Percentiles rank a stretch among this genome's conserved stretches.
Evolutionary conservation across 2,113 vertebrate species (phyloP).

Genomic region (Corythaixoides concolor): DNA sequence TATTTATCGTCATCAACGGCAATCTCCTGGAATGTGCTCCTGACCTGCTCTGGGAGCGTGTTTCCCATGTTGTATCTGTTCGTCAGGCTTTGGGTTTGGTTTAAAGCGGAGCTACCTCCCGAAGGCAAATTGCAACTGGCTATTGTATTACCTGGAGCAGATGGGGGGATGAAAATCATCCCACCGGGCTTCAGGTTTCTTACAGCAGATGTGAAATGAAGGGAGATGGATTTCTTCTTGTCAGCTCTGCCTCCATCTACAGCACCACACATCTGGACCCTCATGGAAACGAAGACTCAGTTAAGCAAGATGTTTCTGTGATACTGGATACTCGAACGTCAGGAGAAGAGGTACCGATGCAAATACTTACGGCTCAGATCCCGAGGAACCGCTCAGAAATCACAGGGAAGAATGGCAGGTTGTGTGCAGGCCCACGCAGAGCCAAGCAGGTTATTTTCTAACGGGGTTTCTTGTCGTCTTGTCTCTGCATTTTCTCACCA

Average conservation of each 20-base stretch:
- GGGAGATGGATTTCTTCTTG: neutral
- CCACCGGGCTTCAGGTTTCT: neutral
- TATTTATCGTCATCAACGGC: neutral
- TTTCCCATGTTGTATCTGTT: neutral
- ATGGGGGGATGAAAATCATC: neutral
- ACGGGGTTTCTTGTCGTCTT: neutral
- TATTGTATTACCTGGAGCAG: conserved; percentile 32
- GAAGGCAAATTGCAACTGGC: neutral
- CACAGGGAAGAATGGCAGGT: neutral
- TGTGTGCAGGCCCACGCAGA: neutral
- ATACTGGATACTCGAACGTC: neutral
- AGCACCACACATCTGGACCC: neutral
- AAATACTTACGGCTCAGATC: neutral
- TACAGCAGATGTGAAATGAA: neutral
- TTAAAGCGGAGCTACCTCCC: neutral
- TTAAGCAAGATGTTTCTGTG: neutral
- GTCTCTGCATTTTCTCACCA: neutral
- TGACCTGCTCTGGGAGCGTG: neutral
- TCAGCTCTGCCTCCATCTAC: neutral
- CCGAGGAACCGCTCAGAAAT: neutral
- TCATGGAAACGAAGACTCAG: neutral
- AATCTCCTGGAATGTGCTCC: neutral
- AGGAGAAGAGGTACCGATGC: neutral
- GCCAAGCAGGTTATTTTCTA: neutral
- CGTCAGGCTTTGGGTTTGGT: neutral